Base-by-base conservation (phyloP, 2,888 invertebrate genomes). In the Linyphia triangularis region DNA sequence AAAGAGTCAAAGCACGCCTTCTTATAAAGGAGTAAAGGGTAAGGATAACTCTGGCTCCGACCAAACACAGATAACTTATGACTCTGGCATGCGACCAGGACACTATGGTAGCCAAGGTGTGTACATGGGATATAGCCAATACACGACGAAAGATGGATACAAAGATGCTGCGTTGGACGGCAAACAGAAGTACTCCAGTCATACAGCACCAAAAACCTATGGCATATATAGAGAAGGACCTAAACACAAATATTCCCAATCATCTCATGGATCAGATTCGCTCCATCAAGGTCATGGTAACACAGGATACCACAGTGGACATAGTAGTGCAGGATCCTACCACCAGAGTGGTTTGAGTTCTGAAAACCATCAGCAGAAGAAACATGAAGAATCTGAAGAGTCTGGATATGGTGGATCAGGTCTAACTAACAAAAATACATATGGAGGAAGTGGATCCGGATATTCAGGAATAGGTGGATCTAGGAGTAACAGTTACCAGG, bases 51-150 rank as follows among this genome's bases (percentile, higher is more conserved):
- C 43, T 9, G 28, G n/a, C 9, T 10, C 19, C 1, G 30, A 43
- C 9, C n/a, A 13, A 5, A 51, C 69, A 51, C 81, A 69, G 10
- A 37, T 4, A 10, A 4, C 3, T 7, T n/a, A 43, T 26, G 69
- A 69, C 16, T 10, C 33, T 26, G 69, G 59, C n/a, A 6, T 59
- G 4, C 33, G 24, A 1, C 70, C 57, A 1, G 51, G 69, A 9
- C 57, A 81, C 26, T 70, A 61, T 37, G 69, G 69, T 13, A 37
- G 33, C n/a, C 30, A 70, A 59, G 70, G 70, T 2, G 70, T 22
- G 22, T 81, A 81, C 70, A 59, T n/a, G 10, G 81, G 81, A 0
- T 59, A 81, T 9, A 81, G 81, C n/a, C 16, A 24, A 16, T 81
- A 81, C 24, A 81, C 61, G 7, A 22, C 22, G 9, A 65, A 73